These are phyloP conservation scores for Trachelus iudaicus DNA, from an alignment of 2,888 invertebrate genomes.

Conservation along the genomic window DNA sequence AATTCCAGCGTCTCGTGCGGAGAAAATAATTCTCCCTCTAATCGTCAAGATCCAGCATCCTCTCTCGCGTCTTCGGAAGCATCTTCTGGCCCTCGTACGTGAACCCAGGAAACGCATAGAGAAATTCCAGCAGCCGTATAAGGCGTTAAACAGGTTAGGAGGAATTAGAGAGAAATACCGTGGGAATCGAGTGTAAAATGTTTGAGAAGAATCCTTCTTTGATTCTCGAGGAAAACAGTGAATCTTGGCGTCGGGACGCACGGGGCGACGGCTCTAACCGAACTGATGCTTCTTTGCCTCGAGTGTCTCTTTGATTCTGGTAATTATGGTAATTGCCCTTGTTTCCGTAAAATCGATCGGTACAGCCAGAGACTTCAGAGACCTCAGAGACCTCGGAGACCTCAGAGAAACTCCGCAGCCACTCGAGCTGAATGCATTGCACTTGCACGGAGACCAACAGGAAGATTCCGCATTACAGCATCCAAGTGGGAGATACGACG, in stretches of 20 bases:
- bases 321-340: slow-evolving; percentile 31
- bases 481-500: too few species aligned
- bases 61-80: not conserved
- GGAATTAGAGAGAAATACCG: not conserved
- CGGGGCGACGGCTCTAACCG: too few species aligned
- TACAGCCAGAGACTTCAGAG: not conserved
- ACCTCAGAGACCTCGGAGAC: too few species aligned
- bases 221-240: not conserved
- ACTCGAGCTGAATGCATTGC: too few species aligned
- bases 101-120: not conserved
- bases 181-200: not conserved
- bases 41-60: not conserved
- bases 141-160: not conserved
- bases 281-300: slow-evolving; percentile 28
- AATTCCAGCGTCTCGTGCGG: not conserved
- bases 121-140: not conserved
- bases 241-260: not conserved
- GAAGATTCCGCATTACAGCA: too few species aligned
- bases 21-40: not conserved
- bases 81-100: not conserved
- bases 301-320: slow-evolving; percentile 11
- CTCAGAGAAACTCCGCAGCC: too few species aligned
- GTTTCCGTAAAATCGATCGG: slow-evolving; percentile 23
- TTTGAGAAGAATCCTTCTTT: not conserved
- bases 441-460: too few species aligned